Evolutionary conservation across 53 echinoderm and acorn worm genomes (phyloP).

Genomic region (Hippasteria phrygiana): DNA sequence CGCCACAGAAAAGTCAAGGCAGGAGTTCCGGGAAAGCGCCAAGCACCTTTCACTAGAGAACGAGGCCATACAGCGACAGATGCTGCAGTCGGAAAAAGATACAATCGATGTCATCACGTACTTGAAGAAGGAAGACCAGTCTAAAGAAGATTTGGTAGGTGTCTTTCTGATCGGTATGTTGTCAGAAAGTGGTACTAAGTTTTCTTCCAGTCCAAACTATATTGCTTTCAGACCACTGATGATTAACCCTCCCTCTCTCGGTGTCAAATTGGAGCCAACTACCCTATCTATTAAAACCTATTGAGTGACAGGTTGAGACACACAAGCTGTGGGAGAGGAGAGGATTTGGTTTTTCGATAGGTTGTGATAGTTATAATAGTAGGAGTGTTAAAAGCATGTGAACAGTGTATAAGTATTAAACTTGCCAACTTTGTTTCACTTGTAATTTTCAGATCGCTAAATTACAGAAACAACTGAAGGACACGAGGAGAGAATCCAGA

Average conservation of each 20-base stretch:
- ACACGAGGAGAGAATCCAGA: slow-evolving; percentile 95
- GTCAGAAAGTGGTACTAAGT: too few species aligned
- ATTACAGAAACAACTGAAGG: slow-evolving; percentile 97
- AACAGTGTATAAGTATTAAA: neutral
- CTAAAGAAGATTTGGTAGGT: slow-evolving; percentile 96
- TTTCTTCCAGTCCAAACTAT: too few species aligned
- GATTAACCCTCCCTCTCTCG: too few species aligned
- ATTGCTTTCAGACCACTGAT: neutral
- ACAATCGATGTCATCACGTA: slow-evolving; percentile 98
- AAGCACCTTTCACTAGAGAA: slow-evolving; percentile 88
- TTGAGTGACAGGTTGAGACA: too few species aligned
- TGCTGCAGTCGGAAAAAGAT: slow-evolving; percentile 90
- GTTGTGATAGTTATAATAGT: too few species aligned
- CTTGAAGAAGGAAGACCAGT: slow-evolving; percentile 96
- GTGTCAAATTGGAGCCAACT: too few species aligned
- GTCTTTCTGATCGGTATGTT: too few species aligned
- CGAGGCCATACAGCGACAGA: slow-evolving; percentile 84
- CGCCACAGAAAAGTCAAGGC: slow-evolving; percentile 91
- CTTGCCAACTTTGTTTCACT: neutral
- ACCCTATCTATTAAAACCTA: too few species aligned
- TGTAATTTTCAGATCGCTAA: slow-evolving; percentile 84
- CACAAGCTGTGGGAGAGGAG: too few species aligned
- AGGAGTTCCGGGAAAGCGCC: slow-evolving; percentile 95
- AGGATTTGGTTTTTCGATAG: too few species aligned
- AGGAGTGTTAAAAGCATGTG: too few species aligned